These are phyloP conservation scores for Cetoscarus ocellatus DNA, from an alignment of 2,797 vertebrate species.

Conservation along the genomic window DNA sequence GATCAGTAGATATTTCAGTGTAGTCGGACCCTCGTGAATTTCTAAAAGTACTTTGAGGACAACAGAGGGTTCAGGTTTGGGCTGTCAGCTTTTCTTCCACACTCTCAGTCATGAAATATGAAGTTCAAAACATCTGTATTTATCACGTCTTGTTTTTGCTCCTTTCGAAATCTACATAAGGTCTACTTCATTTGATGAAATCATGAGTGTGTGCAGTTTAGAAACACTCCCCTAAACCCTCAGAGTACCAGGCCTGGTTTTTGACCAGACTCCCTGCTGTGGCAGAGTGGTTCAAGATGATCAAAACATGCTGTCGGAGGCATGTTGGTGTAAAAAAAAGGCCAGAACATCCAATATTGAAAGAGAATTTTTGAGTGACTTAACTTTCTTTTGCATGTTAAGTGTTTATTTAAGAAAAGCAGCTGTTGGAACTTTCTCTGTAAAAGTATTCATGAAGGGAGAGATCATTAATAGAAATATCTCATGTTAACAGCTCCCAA, in stretches of 20 bases:
- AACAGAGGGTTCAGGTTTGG: background rate
- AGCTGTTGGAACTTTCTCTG: constrained; percentile 1
- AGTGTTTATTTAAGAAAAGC: background rate
- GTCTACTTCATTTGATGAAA: constrained; percentile 50
- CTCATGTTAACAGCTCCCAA: constrained; percentile 7
- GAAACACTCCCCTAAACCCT: constrained; percentile 16
- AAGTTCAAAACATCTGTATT: constrained; percentile 29
- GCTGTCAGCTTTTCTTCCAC: constrained; percentile 2
- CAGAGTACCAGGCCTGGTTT: constrained; percentile 30
- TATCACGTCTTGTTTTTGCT: constrained; percentile 7
- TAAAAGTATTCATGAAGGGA: constrained; percentile 31
- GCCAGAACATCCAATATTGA: constrained; percentile 13
- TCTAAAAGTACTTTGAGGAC: too few relatives aligned
- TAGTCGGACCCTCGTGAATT: too few relatives aligned
- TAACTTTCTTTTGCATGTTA: constrained; percentile 23
- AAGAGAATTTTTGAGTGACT: constrained; percentile 45
- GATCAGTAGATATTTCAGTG: background rate
- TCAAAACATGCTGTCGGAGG: constrained; percentile 9
- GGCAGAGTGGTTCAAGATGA: constrained; percentile 30
- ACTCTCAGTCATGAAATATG: background rate
- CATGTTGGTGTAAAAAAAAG: constrained; percentile 38
- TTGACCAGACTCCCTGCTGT: constrained; percentile 33
- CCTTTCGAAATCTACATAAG: constrained; percentile 38
- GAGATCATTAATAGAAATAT: constrained; percentile 11
- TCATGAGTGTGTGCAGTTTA: constrained; percentile 14